These are phyloP conservation scores for Apamea crenata DNA, from an alignment of 2,888 invertebrate species.

Conservation along the genomic window DNA sequence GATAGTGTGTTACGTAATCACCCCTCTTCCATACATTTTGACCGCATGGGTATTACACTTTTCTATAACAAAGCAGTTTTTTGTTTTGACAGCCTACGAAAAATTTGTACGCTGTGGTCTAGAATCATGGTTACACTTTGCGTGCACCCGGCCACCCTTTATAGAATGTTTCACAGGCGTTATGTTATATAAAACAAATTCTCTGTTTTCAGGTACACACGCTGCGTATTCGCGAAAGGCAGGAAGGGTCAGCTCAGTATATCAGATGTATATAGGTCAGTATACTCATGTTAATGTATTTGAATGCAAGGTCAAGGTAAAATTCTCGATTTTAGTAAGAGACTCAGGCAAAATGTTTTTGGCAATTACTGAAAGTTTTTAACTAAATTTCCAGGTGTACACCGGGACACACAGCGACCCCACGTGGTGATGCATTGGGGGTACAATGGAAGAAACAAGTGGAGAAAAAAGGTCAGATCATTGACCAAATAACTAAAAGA, in stretches of 20 bases:
- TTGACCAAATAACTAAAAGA: not conserved
- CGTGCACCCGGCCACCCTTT: no score
- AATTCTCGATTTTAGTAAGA: no score
- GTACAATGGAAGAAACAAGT: slow-evolving; percentile 80
- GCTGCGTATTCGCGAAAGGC: slow-evolving; percentile 82
- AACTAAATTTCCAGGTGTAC: slow-evolving; percentile 78
- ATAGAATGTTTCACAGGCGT: not conserved
- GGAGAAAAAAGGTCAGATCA: slow-evolving; percentile 74
- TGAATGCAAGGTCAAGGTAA: no score
- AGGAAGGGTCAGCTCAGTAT: slow-evolving; percentile 86
- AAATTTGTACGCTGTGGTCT: no score
- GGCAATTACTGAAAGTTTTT: not conserved
- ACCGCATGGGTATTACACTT: no score
- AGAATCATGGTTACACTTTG: no score
- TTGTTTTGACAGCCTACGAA: no score
- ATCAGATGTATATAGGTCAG: slow-evolving; percentile 86
- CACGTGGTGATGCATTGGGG: slow-evolving; percentile 81
- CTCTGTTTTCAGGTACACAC: slow-evolving; percentile 81
- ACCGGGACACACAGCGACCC: slow-evolving; percentile 81
- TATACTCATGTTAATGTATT: slow-evolving; percentile 4
- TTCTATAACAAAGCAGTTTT: no score
- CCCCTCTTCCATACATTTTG: no score
- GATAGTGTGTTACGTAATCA: no score
- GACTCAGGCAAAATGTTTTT: no score
- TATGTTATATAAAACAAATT: not conserved